A percentile compares a stretch with the other conserved stretches of the same genome.
Conservation (phyloP, 2,797 vertebrate species). For the Erethizon dorsatum region DNA sequence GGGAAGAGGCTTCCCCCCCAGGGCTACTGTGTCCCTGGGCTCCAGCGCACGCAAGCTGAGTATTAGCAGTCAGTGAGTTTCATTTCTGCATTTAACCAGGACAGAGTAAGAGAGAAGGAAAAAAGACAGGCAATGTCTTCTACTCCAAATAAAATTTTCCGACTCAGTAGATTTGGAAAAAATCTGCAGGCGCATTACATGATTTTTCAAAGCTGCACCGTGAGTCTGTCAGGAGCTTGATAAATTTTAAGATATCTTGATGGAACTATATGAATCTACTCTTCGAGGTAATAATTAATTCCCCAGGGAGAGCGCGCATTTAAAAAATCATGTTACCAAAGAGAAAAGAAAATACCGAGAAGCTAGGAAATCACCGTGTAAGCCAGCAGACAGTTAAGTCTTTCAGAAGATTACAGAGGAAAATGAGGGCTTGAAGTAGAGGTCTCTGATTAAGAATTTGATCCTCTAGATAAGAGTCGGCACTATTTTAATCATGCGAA, state of each 20-base stretch:
- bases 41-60: neutral
- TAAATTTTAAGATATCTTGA: constrained; percentile 89
- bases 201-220: constrained; percentile 84
- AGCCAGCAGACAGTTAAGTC: constrained; percentile 88
- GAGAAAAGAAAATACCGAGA: constrained; percentile 86
- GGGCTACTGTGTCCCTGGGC: constrained; percentile 38
- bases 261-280: constrained; percentile 88
- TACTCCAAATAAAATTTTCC: constrained; percentile 28
- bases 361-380: constrained; percentile 86
- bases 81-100: constrained; percentile 79
- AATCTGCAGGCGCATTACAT: constrained; percentile 69
- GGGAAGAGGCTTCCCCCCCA: constrained; percentile 17
- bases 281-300: constrained; percentile 91
- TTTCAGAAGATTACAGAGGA: constrained; percentile 83
- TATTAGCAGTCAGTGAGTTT: constrained; percentile 63
- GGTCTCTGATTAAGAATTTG: constrained; percentile 83
- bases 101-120: neutral
- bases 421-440: constrained; percentile 84
- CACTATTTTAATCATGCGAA: constrained; percentile 73
- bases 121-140: neutral
- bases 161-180: constrained; percentile 81
- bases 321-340: constrained; percentile 82
- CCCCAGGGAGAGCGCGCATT: constrained; percentile 86
- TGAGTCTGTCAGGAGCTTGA: constrained; percentile 85
- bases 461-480: constrained; percentile 79